phyloP scores from a whole-genome alignment of 2,888 invertebrate species.

The Plusia festucae region DNA sequence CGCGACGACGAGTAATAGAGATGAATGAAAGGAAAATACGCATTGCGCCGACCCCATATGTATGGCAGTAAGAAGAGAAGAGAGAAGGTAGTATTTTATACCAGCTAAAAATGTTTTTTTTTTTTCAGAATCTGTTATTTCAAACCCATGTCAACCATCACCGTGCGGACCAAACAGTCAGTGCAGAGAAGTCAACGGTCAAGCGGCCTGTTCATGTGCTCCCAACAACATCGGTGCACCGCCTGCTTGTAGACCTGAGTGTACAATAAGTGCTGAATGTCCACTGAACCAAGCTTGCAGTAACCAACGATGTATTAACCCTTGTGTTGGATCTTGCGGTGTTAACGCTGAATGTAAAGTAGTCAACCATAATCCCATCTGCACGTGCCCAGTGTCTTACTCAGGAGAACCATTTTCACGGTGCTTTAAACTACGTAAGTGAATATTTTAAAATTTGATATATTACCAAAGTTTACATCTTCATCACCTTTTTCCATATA shows the following conservation, averaged over 20 bases:
- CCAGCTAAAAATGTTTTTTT: too few species aligned
- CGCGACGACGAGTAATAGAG: too few species aligned
- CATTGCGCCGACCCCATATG: too few species aligned
- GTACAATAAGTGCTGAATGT: constrained; percentile 93
- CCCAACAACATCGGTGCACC: constrained; percentile 91
- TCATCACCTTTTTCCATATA: too few species aligned
- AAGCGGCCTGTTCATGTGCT: constrained; percentile 92
- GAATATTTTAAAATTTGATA: constrained; percentile 22
- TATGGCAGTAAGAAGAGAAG: too few species aligned
- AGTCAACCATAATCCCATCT: constrained; percentile 93
- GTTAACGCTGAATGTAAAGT: constrained; percentile 92
- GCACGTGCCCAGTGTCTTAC: constrained; percentile 90
- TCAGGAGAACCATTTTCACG: constrained; percentile 92
- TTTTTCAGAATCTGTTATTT: constrained; percentile 85
- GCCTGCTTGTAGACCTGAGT: constrained; percentile 92
- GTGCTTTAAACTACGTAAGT: constrained; percentile 89
- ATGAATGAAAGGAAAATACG: too few species aligned
- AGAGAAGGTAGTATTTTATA: too few species aligned
- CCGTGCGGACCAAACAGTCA: constrained; percentile 91
- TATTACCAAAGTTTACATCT: too few species aligned
- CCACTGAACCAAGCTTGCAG: constrained; percentile 92
- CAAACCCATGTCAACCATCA: constrained; percentile 90
- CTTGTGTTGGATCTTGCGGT: constrained; percentile 93
- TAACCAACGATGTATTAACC: constrained; percentile 92
- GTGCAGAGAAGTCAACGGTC: constrained; percentile 90